These are phyloP conservation scores for Megalurothrips usitatus DNA, from an alignment of 2,888 invertebrate species.

Conservation along the genomic window DNA sequence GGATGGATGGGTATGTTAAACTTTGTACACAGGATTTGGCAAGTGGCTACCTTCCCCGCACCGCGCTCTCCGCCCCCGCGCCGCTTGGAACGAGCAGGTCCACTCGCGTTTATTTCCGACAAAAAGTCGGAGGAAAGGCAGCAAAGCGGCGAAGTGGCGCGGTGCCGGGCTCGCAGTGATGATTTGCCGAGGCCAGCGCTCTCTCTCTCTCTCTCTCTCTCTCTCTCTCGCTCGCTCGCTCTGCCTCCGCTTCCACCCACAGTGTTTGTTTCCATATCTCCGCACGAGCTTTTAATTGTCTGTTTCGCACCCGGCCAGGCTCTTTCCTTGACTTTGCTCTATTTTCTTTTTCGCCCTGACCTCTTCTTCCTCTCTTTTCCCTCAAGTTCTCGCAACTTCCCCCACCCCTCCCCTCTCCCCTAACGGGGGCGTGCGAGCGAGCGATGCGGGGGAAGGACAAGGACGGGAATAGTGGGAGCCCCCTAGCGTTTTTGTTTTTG, in stretches of 20 bases:
- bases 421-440: too few species aligned
- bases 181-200: neutral
- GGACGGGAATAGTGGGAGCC: too few species aligned
- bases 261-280: slow-evolving; percentile 1
- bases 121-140: neutral
- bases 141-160: neutral
- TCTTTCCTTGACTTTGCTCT: too few species aligned
- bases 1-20: too few species aligned
- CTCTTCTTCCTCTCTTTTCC: too few species aligned
- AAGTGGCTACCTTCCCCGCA: too few species aligned
- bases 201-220: neutral
- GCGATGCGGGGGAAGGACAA: too few species aligned
- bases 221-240: neutral
- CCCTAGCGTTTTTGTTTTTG: too few species aligned
- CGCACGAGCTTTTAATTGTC: neutral
- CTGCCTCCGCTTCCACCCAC: neutral
- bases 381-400: too few species aligned
- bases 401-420: too few species aligned
- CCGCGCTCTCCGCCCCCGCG: neutral
- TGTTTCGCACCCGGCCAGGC: neutral
- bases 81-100: neutral
- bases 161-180: neutral
- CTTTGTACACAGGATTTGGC: too few species aligned
- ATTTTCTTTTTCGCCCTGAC: too few species aligned
- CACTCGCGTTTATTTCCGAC: neutral